These are phyloP conservation scores for Ctenopoma kingsleyae DNA, from an alignment of 2,797 vertebrate genomes.

Conservation along the genomic window DNA sequence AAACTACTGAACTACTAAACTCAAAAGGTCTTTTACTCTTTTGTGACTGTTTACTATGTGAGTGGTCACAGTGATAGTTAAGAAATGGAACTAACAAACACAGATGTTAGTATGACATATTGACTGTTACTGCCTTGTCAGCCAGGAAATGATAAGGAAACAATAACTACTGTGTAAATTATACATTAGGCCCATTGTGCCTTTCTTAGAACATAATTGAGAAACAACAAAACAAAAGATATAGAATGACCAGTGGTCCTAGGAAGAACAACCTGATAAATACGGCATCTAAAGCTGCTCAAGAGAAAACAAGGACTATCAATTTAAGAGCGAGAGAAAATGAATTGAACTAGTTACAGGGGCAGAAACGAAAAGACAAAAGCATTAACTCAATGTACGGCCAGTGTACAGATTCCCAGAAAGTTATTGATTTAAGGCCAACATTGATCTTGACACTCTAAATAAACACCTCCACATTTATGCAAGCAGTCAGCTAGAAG, in stretches of 20 bases:
- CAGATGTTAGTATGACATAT: conserved; percentile 19
- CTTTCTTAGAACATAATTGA: not conserved
- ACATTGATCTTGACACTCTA: conserved; percentile 70
- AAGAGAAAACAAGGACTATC: conserved; percentile 41
- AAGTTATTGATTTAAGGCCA: conserved; percentile 69
- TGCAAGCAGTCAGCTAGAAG: conserved; percentile 62
- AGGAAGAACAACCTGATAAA: conserved; percentile 18
- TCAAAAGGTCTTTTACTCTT: not conserved
- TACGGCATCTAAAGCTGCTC: conserved; percentile 32
- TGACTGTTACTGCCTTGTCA: conserved; percentile 34
- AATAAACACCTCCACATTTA: conserved; percentile 71
- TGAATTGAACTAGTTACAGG: conserved; percentile 48
- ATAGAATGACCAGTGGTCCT: not conserved
- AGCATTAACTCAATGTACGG: conserved; percentile 57
- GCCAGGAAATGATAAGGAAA: conserved; percentile 30
- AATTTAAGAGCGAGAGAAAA: conserved; percentile 47
- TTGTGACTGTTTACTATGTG: not conserved
- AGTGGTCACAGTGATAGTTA: conserved; percentile 5
- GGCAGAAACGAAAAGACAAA: conserved; percentile 34
- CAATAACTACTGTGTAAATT: conserved; percentile 31
- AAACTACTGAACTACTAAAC: conserved; percentile 12
- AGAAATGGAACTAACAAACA: conserved; percentile 3
- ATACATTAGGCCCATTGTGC: not conserved
- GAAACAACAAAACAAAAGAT: conserved; percentile 1
- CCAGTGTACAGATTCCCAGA: conserved; percentile 60